These are phyloP conservation scores for Silvanus unidentatus DNA, from an alignment of 2,888 invertebrate species.

Conservation along the genomic window DNA sequence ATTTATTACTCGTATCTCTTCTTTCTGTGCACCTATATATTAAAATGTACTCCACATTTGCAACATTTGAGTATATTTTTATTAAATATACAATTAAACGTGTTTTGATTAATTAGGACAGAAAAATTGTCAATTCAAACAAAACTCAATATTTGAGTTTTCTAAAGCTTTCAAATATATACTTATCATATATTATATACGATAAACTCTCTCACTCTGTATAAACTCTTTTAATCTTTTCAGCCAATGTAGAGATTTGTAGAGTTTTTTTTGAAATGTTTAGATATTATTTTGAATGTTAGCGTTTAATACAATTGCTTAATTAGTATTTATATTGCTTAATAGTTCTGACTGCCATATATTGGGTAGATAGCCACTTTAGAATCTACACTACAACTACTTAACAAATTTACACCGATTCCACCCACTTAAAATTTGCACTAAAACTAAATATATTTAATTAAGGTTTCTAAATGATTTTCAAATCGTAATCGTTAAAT, in stretches of 20 bases:
- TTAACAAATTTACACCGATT: background rate
- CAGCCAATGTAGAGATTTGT: slow-evolving; percentile 21
- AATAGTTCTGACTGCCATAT: slow-evolving; percentile 34
- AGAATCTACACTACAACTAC: slow-evolving; percentile 1
- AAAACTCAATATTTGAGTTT: background rate
- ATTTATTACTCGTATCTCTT: background rate
- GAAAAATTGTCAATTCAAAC: too few species aligned
- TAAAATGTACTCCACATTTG: background rate
- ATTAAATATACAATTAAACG: too few species aligned
- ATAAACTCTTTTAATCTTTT: slow-evolving; percentile 10
- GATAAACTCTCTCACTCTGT: slow-evolving; percentile 4
- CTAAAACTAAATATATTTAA: too few species aligned
- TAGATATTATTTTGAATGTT: slow-evolving; percentile 21
- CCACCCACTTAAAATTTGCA: too few species aligned
- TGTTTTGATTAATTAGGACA: too few species aligned
- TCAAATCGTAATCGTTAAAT: too few species aligned
- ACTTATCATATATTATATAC: background rate
- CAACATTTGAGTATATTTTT: too few species aligned
- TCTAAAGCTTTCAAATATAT: too few species aligned
- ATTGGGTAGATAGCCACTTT: slow-evolving; percentile 33
- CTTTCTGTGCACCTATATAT: background rate
- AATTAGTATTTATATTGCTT: slow-evolving; percentile 21
- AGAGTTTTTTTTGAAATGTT: slow-evolving; percentile 19
- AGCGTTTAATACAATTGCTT: slow-evolving; percentile 10
- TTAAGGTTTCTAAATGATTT: too few species aligned